Conservation (phyloP, 2,888 invertebrate species). For the Xestia xanthographa region DNA sequence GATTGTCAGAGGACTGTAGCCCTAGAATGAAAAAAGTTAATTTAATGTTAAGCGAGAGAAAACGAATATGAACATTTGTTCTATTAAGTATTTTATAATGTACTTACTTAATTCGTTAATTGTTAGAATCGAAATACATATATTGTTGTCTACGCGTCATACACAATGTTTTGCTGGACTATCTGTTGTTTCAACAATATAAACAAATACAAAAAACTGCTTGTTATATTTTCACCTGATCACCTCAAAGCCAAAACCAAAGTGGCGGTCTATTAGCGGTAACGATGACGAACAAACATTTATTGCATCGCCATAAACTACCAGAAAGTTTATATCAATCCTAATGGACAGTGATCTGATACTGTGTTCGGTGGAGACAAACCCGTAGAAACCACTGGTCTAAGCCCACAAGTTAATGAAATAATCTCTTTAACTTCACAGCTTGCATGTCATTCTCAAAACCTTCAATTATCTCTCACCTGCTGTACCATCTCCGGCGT, state of each 20-base stretch:
- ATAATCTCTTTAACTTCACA: not conserved
- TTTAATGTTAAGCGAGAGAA: not conserved
- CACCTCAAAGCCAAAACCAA: no score
- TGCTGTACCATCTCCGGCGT: conserved; percentile 95
- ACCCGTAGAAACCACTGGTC: not conserved
- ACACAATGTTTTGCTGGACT: not conserved
- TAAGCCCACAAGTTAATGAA: not conserved
- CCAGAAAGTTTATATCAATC: not conserved
- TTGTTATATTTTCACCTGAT: no score
- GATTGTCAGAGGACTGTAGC: conserved; percentile 95
- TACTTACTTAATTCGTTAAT: not conserved
- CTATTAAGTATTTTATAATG: not conserved
- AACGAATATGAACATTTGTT: not conserved
- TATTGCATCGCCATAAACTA: not conserved
- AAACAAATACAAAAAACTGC: not conserved
- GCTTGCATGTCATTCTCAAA: not conserved
- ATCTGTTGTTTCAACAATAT: not conserved
- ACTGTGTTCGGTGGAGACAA: no score
- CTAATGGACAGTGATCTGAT: no score
- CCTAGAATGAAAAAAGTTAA: conserved; percentile 86
- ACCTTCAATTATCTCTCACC: conserved; percentile 79
- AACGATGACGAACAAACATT: not conserved
- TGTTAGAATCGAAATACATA: not conserved
- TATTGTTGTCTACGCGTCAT: not conserved
- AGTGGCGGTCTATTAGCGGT: not conserved